phyloP scores from a whole-genome alignment of 2,797 vertebrate species.

The Tympanoctomys barrerae region DNA sequence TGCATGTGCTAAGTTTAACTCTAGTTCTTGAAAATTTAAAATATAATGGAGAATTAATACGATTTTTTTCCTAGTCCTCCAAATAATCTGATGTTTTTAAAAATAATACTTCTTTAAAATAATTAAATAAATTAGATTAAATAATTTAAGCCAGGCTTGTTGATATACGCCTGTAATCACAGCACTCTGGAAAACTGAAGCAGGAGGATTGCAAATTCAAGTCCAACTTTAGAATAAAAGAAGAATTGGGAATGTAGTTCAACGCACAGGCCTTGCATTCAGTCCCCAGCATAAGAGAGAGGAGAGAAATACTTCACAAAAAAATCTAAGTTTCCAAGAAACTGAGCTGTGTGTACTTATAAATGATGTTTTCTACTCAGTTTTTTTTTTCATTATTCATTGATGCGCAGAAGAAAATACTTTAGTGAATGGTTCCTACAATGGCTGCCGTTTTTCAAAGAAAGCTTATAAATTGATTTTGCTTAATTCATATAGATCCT shows the following conservation, averaged over 20 bases:
- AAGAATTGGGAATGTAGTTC: not conserved
- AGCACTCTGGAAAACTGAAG: not conserved
- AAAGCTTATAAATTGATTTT: constrained; percentile 36
- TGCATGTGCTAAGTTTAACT: not conserved
- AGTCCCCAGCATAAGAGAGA: not conserved
- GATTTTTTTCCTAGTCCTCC: constrained; percentile 3
- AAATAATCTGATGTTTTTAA: constrained; percentile 24
- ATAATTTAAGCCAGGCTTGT: not conserved
- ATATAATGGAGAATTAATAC: constrained; percentile 16
- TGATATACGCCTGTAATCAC: not conserved
- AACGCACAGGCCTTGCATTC: not conserved
- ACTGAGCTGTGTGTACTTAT: not conserved
- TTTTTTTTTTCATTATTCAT: not conserved
- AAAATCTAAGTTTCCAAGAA: not conserved
- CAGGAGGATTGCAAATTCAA: not conserved
- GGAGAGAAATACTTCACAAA: not conserved
- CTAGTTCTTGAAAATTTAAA: constrained; percentile 47
- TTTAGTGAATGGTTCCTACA: not conserved
- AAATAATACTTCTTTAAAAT: not conserved
- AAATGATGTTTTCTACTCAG: not conserved
- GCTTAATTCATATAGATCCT: not conserved
- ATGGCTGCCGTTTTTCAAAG: not conserved
- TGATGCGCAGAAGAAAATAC: not conserved
- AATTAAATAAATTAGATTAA: no score
- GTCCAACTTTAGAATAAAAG: not conserved